These are phyloP conservation scores for Ochlodes sylvanus DNA, from an alignment of 2,888 invertebrate genomes.

Conservation along the genomic window DNA sequence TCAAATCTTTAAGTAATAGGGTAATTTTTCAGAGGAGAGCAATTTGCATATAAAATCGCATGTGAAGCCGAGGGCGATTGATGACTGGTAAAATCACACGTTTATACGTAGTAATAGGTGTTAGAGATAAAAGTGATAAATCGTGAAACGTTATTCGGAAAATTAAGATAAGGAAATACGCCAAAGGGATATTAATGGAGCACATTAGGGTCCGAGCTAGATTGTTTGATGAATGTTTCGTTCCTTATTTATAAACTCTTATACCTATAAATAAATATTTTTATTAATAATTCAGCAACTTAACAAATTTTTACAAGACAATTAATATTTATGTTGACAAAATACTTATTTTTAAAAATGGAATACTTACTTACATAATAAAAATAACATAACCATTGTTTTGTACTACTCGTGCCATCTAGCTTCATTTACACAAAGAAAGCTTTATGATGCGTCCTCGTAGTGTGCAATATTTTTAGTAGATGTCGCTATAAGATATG, in stretches of 20 bases:
- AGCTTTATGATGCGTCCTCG: not conserved
- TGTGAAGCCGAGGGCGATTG: slow-evolving; percentile 64
- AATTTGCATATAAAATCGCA: slow-evolving; percentile 78
- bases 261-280: too few relatives aligned
- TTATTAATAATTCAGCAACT: not conserved
- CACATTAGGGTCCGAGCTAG: too few relatives aligned
- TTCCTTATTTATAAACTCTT: not conserved
- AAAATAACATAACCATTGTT: too few relatives aligned
- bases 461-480: not conserved
- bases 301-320: too few relatives aligned
- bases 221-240: not conserved
- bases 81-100: slow-evolving; percentile 51
- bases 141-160: slow-evolving; percentile 28
- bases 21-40: slow-evolving; percentile 72
- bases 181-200: not conserved
- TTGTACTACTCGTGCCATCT: not conserved
- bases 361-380: too few relatives aligned
- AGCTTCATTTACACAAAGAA: not conserved
- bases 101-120: slow-evolving; percentile 18
- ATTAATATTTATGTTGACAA: too few relatives aligned
- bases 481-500: not conserved
- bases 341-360: too few relatives aligned
- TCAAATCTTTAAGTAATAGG: slow-evolving; percentile 76
- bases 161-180: slow-evolving; percentile 9
- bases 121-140: slow-evolving; percentile 39